Conservation (phyloP, 2,113 vertebrate species). For the Myrmecophaga tridactyla region DNA sequence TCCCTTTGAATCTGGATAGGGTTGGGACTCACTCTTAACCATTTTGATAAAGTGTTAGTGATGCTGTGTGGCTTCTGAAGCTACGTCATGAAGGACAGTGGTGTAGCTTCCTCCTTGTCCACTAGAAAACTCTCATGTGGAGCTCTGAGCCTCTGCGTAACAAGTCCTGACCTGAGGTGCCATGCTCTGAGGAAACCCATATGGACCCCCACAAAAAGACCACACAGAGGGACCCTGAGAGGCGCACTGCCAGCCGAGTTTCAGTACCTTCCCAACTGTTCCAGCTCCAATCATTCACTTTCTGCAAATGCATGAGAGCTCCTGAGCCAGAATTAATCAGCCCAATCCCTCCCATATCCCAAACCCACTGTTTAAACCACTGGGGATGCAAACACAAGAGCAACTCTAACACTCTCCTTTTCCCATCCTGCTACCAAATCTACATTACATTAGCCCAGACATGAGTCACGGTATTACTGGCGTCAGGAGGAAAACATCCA, state of each 20-base stretch:
- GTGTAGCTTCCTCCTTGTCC: background rate
- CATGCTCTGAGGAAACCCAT: background rate
- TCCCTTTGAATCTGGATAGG: background rate
- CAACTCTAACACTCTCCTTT: background rate
- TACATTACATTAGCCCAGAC: background rate
- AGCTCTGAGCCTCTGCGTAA: background rate
- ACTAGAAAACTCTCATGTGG: background rate
- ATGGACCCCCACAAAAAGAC: background rate
- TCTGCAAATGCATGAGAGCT: background rate
- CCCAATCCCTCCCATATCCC: background rate
- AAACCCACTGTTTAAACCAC: background rate
- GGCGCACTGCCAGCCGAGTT: too few species aligned
- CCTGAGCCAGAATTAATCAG: background rate
- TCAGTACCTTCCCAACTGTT: background rate
- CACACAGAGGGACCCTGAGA: background rate
- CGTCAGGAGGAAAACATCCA: background rate
- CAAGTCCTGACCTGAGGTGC: background rate
- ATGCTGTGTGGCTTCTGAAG: background rate
- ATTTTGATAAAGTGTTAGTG: background rate
- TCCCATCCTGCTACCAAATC: background rate
- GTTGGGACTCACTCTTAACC: background rate
- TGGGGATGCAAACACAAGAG: background rate
- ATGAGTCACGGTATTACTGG: too few species aligned
- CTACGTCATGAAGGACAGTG: background rate
- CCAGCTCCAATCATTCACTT: background rate